A percentile compares a stretch with the other conserved stretches of the same genome.
Conservation (phyloP, 2,888 invertebrate species). For the Acrocera orbiculus region DNA sequence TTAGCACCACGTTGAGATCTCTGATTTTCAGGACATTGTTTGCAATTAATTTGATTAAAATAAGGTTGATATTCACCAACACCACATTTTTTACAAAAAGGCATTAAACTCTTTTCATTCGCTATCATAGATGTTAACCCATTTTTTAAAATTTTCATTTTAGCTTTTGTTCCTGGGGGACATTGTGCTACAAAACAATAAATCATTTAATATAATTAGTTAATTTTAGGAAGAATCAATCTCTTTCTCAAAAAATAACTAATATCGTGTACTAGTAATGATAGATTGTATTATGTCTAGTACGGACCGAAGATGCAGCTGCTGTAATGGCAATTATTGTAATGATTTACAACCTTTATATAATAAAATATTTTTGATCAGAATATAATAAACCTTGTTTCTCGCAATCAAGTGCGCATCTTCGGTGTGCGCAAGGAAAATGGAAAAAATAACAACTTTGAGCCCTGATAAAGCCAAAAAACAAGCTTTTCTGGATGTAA, state of each 20-base stretch:
- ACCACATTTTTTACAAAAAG: conserved; percentile 38
- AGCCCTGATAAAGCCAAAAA: too few relatives aligned
- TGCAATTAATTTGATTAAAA: conserved; percentile 39
- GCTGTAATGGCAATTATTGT: too few relatives aligned
- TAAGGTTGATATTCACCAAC: conserved; percentile 41
- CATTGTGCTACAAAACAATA: conserved; percentile 33
- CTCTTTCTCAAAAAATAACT: too few relatives aligned
- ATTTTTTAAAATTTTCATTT: conserved; percentile 22
- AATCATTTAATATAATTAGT: not conserved
- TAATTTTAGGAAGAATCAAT: not conserved
- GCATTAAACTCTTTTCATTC: conserved; percentile 33
- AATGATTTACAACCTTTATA: too few relatives aligned
- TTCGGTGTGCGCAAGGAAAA: too few relatives aligned
- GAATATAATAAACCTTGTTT: too few relatives aligned
- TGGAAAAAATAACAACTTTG: too few relatives aligned
- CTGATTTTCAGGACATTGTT: conserved; percentile 36
- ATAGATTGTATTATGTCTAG: too few relatives aligned
- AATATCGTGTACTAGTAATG: too few relatives aligned
- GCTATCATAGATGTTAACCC: conserved; percentile 7
- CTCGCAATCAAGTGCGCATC: too few relatives aligned
- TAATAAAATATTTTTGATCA: too few relatives aligned
- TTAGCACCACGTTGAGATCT: conserved; percentile 33
- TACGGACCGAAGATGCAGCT: too few relatives aligned
- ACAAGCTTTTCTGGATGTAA: not conserved
- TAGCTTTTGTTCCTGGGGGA: conserved; percentile 35